Percentiles rank a stretch among this genome's conserved stretches.
Conservation (phyloP, 1,140 invertebrate genomes). For the Bombus haemorrhoidalis region DNA sequence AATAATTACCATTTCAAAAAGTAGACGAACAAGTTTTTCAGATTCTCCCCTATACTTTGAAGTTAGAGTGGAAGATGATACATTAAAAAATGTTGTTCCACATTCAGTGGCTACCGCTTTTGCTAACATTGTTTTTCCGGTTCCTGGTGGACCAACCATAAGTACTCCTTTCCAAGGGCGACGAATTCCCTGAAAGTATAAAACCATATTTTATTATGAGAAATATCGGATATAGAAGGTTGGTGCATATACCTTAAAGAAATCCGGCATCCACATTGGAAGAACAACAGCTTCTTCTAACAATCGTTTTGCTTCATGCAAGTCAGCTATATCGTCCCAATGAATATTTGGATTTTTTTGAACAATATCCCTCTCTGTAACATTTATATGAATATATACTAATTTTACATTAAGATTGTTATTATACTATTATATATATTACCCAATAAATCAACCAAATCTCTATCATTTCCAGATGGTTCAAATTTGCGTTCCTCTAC, state of each 20-base stretch:
- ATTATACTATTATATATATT: slow-evolving; percentile 47
- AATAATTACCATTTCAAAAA: slow-evolving; percentile 98
- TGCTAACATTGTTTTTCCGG: slow-evolving; percentile 99
- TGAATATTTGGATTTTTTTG: slow-evolving; percentile 98
- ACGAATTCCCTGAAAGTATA: slow-evolving; percentile 89
- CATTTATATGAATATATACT: slow-evolving; percentile 14
- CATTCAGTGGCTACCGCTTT: slow-evolving; percentile 99
- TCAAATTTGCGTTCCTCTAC: slow-evolving; percentile 96
- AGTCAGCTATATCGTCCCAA: slow-evolving; percentile 99
- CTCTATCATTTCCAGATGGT: slow-evolving; percentile 93
- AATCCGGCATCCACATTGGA: slow-evolving; percentile 99
- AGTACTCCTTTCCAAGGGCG: slow-evolving; percentile 97
- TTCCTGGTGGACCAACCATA: slow-evolving; percentile 98
- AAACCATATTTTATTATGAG: background rate
- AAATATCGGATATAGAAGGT: background rate
- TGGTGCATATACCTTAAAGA: slow-evolving; percentile 91
- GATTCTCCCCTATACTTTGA: slow-evolving; percentile 99
- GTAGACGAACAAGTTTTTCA: slow-evolving; percentile 97
- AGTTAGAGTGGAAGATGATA: slow-evolving; percentile 97
- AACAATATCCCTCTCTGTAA: slow-evolving; percentile 96
- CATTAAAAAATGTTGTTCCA: slow-evolving; percentile 99
- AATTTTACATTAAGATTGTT: slow-evolving; percentile 11
- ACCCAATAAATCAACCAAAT: slow-evolving; percentile 96
- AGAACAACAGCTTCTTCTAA: slow-evolving; percentile 99
- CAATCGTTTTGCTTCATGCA: slow-evolving; percentile 96